phyloP scores from a whole-genome alignment of 2,113 vertebrate species.

The Montifringilla adamsi region DNA sequence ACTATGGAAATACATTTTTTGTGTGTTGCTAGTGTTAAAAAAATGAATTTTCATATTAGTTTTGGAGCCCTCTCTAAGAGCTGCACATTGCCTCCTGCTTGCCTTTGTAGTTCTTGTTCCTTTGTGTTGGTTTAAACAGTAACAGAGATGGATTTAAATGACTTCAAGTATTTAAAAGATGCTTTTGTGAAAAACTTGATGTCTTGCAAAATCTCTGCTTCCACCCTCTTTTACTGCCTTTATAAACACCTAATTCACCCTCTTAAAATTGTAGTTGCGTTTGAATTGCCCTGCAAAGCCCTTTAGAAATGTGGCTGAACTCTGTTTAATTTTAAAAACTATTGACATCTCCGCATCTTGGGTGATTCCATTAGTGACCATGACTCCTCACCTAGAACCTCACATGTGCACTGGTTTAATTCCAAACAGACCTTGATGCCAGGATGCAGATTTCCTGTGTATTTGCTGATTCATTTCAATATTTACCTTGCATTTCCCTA shows the following conservation, averaged over 20 bases:
- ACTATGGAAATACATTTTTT: not conserved
- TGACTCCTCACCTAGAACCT: not conserved
- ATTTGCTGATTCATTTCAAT: not conserved
- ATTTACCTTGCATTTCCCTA: not conserved
- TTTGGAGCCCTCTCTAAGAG: not conserved
- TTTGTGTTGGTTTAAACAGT: not conserved
- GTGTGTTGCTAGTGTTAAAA: not conserved
- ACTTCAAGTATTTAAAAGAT: not conserved
- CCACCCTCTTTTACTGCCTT: accelerated
- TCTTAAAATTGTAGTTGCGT: not conserved
- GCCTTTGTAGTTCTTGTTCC: accelerated
- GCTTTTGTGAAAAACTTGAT: not conserved
- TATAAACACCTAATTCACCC: accelerated
- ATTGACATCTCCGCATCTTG: not conserved
- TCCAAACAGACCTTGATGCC: not conserved
- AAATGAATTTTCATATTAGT: not conserved
- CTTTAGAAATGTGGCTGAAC: not conserved
- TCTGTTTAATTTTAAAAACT: not conserved
- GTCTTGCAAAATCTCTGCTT: not conserved
- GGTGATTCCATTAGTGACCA: not conserved
- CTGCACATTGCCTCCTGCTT: not conserved
- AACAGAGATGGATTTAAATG: not conserved
- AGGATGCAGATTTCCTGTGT: not conserved
- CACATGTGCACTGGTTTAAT: not conserved
- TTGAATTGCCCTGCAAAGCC: not conserved